These are phyloP conservation scores for Thaleichthys pacificus DNA, from an alignment of 2,797 vertebrate species.

Conservation along the genomic window DNA sequence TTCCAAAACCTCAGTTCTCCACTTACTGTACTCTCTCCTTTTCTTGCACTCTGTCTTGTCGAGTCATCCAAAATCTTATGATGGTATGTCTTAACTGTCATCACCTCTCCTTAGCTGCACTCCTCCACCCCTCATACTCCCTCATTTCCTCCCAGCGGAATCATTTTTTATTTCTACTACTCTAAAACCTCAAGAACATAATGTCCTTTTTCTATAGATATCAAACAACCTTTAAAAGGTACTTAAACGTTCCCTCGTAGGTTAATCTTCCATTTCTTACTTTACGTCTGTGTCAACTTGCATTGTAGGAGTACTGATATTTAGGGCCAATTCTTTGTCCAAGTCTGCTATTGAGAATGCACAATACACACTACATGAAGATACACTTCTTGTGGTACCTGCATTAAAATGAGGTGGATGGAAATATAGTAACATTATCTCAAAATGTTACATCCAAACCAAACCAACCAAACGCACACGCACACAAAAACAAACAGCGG, in stretches of 20 bases:
- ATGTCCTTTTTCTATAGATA: too few relatives aligned
- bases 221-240: too few relatives aligned
- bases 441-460: not conserved
- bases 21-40: not conserved
- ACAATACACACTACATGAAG: not conserved
- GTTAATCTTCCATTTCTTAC: too few relatives aligned
- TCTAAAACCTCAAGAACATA: too few relatives aligned
- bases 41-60: not conserved
- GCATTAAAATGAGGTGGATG: not conserved
- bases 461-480: not conserved
- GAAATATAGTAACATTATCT: not conserved
- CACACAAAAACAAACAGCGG: conserved; percentile 5
- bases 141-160: not conserved
- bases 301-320: not conserved
- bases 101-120: not conserved
- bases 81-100: not conserved
- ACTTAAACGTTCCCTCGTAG: too few relatives aligned
- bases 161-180: not conserved
- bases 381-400: not conserved
- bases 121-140: not conserved
- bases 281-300: too few relatives aligned
- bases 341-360: too few relatives aligned
- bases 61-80: not conserved
- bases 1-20: not conserved
- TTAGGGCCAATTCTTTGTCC: not conserved